Base-by-base conservation (phyloP, 2,888 invertebrate genomes). In the Apamea monoglypha region DNA sequence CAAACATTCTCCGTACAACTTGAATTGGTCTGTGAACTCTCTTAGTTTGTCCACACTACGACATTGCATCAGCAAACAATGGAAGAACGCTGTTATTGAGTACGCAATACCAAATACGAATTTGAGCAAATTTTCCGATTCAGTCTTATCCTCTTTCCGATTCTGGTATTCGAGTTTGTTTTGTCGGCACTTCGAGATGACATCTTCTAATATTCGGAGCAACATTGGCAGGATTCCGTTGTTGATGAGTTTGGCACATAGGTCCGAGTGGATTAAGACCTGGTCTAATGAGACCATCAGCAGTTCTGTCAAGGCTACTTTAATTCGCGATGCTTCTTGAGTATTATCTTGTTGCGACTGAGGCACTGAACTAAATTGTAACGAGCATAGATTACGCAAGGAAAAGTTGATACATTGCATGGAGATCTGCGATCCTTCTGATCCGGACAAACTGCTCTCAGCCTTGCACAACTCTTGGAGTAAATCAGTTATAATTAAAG, bases 181-280 rank as follows among this genome's bases (percentile, higher is more conserved):
- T 36, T 86, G 88, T 76, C 77, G 78, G 74, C 92, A 93, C 87
- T 97, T 97, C 66, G 95, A 95, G 61, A 96, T 93, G 6, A 97
- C 97, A 80, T 97, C 97, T 90, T 98, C 97, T 29, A 98, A 90
- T 64, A 98, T 92, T 82, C 97, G 94, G 16, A 98, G 93, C 66
- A 97, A 95, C 97, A 97, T 97, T 6, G 97, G 97, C n/a, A 98
- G 88, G 47, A 97, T 95, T 0, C 97, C 97, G 88, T 97, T 97
- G 87, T 97, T 97, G 68, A 97, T 97, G 7, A 97, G 94, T 75
- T 97, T 97, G 64, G 97, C 97, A 76, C 97, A 97, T 16, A 97
- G 95, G 70, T 97, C 97, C 10, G 97, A 94, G 71, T 97, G 95
- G 16, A 96, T 91, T 25, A 97, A 92, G 0, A 97, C 97, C 86